These are phyloP conservation scores for Uropetala carovei DNA, from an alignment of 2,888 invertebrate genomes.

Conservation along the genomic window DNA sequence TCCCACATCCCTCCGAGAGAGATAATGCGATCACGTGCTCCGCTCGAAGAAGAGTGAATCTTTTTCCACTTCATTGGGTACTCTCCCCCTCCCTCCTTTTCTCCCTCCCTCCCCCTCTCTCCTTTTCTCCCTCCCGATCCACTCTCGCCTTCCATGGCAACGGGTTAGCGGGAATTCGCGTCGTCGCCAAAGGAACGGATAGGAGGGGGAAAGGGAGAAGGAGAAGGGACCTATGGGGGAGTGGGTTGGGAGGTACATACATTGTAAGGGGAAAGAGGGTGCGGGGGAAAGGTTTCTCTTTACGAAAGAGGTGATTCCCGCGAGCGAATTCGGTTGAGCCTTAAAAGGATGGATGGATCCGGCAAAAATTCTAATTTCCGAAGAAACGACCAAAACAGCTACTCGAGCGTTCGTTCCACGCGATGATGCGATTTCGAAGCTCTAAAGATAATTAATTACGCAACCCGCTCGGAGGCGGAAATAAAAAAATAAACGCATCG, in stretches of 20 bases:
- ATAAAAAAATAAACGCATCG: too few relatives aligned
- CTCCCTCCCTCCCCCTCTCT: not conserved
- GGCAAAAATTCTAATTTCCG: too few relatives aligned
- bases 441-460: too few relatives aligned
- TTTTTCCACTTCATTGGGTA: not conserved
- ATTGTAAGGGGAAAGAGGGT: conserved; percentile 12
- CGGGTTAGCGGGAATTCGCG: not conserved
- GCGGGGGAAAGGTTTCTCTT: too few relatives aligned
- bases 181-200: not conserved
- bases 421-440: too few relatives aligned
- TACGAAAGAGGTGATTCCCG: not conserved
- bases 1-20: not conserved
- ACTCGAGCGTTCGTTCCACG: too few relatives aligned
- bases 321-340: not conserved
- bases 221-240: not conserved
- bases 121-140: not conserved
- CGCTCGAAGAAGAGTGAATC: not conserved
- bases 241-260: too few relatives aligned
- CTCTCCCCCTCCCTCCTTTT: not conserved
- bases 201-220: not conserved
- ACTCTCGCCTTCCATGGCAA: not conserved
- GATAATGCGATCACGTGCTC: conserved; percentile 3
- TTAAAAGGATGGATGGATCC: not conserved
- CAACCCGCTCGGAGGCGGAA: too few relatives aligned
- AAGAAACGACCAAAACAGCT: too few relatives aligned